Percentiles rank a stretch among this genome's conserved stretches.
These are phyloP conservation scores for Tridacna crocea DNA, from an alignment of 2,888 invertebrate species.

Conservation along the genomic window DNA sequence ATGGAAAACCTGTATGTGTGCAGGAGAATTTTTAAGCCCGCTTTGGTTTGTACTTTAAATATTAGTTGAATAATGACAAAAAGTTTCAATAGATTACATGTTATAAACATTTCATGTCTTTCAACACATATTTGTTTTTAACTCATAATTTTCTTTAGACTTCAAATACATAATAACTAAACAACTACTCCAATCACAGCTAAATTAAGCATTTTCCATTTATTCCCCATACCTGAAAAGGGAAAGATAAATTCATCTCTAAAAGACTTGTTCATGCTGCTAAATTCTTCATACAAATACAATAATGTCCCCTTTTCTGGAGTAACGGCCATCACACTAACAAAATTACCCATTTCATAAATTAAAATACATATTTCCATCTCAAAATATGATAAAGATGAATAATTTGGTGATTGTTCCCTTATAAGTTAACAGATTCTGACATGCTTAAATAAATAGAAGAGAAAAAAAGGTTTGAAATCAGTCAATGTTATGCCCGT, in stretches of 20 bases:
- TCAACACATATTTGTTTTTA: too few relatives aligned
- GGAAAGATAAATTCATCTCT: neutral
- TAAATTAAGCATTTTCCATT: slow-evolving; percentile 6
- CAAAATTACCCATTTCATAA: slow-evolving; percentile 1
- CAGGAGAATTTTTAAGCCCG: too few relatives aligned
- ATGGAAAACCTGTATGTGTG: too few relatives aligned
- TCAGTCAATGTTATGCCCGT: slow-evolving; percentile 2
- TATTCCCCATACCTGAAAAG: neutral
- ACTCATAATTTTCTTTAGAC: too few relatives aligned
- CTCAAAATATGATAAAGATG: neutral
- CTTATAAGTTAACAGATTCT: slow-evolving; percentile 6
- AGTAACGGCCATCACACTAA: slow-evolving; percentile 2
- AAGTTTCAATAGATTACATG: too few relatives aligned
- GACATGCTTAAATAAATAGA: slow-evolving; percentile 1
- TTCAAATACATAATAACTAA: neutral
- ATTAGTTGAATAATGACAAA: too few relatives aligned
- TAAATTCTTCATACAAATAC: too few relatives aligned
- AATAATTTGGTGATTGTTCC: slow-evolving; percentile 3
- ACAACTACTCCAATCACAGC: slow-evolving; percentile 10
- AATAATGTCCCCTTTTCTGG: neutral
- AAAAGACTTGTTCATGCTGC: too few relatives aligned
- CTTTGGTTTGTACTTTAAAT: too few relatives aligned
- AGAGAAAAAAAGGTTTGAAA: slow-evolving; percentile 16
- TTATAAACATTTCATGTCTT: too few relatives aligned
- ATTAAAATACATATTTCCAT: neutral